Evolutionary conservation across 2,888 invertebrate genomes (phyloP).

Genomic region (Diachrysia chrysitis): DNA sequence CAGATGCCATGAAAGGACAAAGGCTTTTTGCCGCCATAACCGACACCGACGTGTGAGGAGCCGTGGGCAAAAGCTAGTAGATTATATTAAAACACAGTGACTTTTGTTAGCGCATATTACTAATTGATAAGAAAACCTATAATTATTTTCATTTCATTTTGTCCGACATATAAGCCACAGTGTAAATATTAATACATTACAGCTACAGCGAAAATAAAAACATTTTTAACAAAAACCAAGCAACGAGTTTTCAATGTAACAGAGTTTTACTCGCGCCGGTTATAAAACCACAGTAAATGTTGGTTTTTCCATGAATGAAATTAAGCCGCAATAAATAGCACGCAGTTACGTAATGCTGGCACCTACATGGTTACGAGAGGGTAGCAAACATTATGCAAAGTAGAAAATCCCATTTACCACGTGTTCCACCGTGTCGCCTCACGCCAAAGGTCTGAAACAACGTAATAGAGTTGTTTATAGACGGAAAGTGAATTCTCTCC

Average conservation of each 20-base stretch:
- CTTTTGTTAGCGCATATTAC: neutral
- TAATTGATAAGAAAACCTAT: neutral
- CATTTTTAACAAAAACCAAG: constrained; percentile 25
- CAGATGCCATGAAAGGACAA: no score
- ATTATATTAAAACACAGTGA: neutral
- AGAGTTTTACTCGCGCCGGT: constrained; percentile 36
- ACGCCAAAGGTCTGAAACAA: constrained; percentile 68
- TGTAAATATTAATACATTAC: no score
- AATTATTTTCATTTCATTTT: no score
- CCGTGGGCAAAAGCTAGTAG: no score
- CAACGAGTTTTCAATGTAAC: constrained; percentile 24
- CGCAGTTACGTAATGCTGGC: constrained; percentile 32
- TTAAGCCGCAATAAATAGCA: constrained; percentile 49
- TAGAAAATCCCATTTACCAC: constrained; percentile 78
- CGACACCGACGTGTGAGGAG: no score
- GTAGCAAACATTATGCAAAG: constrained; percentile 78
- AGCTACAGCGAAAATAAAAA: no score
- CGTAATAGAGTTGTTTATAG: constrained; percentile 78
- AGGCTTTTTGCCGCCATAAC: no score
- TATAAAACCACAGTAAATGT: constrained; percentile 55
- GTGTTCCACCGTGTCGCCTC: constrained; percentile 64
- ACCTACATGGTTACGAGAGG: constrained; percentile 54
- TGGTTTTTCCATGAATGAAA: constrained; percentile 46
- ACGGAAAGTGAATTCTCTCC: constrained; percentile 70
- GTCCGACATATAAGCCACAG: no score